Evolutionary conservation across 2,113 vertebrate genomes (phyloP), one percentile per base, ranked within the genome.

Genomic region (Vicugna pacos): DNA sequence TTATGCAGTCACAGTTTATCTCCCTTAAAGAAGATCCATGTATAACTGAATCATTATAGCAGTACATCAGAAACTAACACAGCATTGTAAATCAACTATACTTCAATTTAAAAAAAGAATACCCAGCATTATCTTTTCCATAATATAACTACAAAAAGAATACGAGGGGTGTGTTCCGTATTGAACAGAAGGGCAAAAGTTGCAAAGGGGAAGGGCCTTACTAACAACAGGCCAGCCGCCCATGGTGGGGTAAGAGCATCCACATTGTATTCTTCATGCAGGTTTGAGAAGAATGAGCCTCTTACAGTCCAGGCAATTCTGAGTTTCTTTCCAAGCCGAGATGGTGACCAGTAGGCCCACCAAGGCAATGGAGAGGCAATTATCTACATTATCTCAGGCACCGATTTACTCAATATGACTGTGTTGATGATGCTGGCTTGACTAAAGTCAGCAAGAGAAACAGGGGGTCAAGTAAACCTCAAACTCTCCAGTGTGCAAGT

Each of bases 21-120:
- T n/a, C 20, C 38, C 54, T 73, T 69, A 54, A 87, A 89, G 81
- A 93, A 54, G 89, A 89, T 77, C n/a, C 65, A 84, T 42, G 38
- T 42, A 42, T 42, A 42, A 42, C 38, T 42, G 38, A 42, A 42
- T 42, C 38, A 42, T 42, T 42, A 42, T 42, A 42, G 38, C 38
- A 42, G 38, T 42, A 42, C 38, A 42, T 42, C 38, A 42, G 38
- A 42, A 42, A 42, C 38, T 42, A 42, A 42, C 38, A 42, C 38
- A 42, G 38, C 38, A 42, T 42, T 42, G 38, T 42, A 42, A 42
- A 42, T 42, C 38, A 42, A 42, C 38, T 42, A 42, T 42, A 42
- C 38, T 42, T 42, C 1, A 42, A 42, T 42, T 42, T 42, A 42
- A 42, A 42, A 42, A 42, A 42, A 42, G 81, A 93, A 54, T 91